phyloP scores from a whole-genome alignment of 2,797 vertebrate genomes.

The Oreortyx pictus region DNA sequence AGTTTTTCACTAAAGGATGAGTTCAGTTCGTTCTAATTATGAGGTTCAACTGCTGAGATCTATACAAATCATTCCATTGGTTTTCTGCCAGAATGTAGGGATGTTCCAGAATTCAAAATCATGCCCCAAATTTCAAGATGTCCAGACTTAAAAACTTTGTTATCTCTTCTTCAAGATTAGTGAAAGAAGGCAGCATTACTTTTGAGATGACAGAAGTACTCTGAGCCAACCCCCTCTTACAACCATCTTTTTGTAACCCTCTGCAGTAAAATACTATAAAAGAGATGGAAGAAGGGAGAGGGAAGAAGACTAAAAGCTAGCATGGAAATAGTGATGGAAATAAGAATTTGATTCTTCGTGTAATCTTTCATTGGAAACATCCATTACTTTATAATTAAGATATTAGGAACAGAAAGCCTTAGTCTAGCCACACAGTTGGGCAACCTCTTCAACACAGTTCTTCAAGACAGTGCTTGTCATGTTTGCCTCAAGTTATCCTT shows the following conservation, averaged over 20 bases:
- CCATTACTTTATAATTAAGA: background rate
- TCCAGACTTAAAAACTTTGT: background rate
- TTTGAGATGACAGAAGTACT: background rate
- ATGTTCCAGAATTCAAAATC: background rate
- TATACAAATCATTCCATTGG: background rate
- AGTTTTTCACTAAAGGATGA: background rate
- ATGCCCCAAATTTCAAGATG: background rate
- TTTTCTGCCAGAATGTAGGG: background rate
- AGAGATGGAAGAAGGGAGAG: background rate
- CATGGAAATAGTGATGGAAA: background rate
- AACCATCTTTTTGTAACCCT: background rate
- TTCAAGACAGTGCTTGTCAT: background rate
- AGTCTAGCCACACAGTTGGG: background rate
- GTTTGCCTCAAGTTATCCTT: background rate
- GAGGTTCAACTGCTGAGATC: background rate
- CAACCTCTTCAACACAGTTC: background rate
- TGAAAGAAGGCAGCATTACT: background rate
- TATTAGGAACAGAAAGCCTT: background rate
- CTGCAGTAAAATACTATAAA: background rate
- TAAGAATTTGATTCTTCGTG: background rate
- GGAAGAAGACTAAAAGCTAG: background rate
- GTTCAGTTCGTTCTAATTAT: background rate
- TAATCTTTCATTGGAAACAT: background rate
- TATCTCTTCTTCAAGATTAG: background rate
- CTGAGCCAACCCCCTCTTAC: background rate